A percentile compares a stretch with the other conserved stretches of the same genome.
Evolutionary conservation across 2,888 invertebrate species (phyloP).

Genomic region (Hipparchia semele): DNA sequence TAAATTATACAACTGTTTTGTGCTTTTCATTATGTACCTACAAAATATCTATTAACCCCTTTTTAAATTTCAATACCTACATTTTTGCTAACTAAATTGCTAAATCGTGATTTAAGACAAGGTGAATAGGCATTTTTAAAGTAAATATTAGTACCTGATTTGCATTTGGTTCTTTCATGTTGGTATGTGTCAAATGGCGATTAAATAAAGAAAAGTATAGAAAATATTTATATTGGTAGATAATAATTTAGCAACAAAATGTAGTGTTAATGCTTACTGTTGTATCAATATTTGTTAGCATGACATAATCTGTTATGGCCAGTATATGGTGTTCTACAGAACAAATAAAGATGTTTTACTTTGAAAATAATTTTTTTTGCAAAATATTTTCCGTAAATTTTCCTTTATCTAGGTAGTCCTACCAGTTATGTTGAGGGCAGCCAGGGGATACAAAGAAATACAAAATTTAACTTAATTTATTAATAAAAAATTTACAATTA

Average conservation of each 20-base stretch:
- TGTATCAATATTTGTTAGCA: slow-evolving; percentile 34
- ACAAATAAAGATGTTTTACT: slow-evolving; percentile 47
- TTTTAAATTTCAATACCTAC: background rate
- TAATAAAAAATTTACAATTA: too few species aligned
- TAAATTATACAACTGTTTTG: background rate
- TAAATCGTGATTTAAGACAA: background rate
- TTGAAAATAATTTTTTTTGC: slow-evolving; percentile 14
- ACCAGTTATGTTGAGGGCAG: too few species aligned
- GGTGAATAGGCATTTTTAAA: background rate
- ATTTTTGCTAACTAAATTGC: background rate
- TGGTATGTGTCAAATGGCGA: slow-evolving; percentile 8
- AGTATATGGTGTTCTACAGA: slow-evolving; percentile 48
- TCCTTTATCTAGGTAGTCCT: too few species aligned
- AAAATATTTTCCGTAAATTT: too few species aligned
- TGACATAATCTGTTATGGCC: slow-evolving; percentile 41
- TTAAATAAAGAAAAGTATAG: slow-evolving; percentile 4
- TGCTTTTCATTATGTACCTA: background rate
- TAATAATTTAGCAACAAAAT: slow-evolving; percentile 9
- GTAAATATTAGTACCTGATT: slow-evolving; percentile 20
- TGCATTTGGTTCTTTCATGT: slow-evolving; percentile 14
- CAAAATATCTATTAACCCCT: background rate
- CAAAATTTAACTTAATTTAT: too few species aligned
- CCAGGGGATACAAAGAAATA: too few species aligned
- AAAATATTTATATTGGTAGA: slow-evolving; percentile 4
- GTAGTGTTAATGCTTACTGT: slow-evolving; percentile 39